These are phyloP conservation scores for Sphenodon punctatus DNA, from an alignment of 2,797 vertebrate genomes.

Conservation along the genomic window DNA sequence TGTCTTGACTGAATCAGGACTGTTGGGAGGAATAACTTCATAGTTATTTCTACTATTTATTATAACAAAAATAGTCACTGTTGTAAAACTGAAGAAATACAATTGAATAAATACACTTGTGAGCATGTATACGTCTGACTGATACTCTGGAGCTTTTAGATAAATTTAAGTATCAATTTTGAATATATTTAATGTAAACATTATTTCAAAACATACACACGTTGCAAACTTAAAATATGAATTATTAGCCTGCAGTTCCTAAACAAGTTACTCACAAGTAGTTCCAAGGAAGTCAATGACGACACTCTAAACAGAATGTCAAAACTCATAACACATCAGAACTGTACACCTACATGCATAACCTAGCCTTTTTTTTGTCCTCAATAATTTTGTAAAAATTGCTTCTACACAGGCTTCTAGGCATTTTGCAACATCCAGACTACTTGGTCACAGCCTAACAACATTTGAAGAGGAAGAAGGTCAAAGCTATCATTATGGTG, in stretches of 20 bases:
- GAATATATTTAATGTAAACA: not conserved
- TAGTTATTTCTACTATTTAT: no score
- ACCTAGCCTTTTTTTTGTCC: not conserved
- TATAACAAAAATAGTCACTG: no score
- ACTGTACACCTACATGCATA: not conserved
- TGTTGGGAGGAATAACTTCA: no score
- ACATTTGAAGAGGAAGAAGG: slow-evolving; percentile 77
- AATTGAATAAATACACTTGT: not conserved
- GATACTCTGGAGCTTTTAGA: no score
- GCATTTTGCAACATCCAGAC: slow-evolving; percentile 52
- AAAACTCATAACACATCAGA: not conserved
- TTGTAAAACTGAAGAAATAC: not conserved
- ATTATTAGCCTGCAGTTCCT: no score
- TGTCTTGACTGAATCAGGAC: no score
- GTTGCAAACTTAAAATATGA: not conserved
- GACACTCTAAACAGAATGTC: no score
- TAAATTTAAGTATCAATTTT: not conserved
- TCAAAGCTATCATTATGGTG: slow-evolving; percentile 77
- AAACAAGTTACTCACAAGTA: no score
- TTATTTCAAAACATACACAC: not conserved
- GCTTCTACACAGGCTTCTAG: slow-evolving; percentile 18
- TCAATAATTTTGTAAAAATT: not conserved
- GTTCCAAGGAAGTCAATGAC: no score
- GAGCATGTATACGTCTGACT: not conserved
- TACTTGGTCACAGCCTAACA: slow-evolving; percentile 71